These are phyloP conservation scores for Rhagonycha lutea DNA, from an alignment of 2,888 invertebrate genomes.

Conservation along the genomic window DNA sequence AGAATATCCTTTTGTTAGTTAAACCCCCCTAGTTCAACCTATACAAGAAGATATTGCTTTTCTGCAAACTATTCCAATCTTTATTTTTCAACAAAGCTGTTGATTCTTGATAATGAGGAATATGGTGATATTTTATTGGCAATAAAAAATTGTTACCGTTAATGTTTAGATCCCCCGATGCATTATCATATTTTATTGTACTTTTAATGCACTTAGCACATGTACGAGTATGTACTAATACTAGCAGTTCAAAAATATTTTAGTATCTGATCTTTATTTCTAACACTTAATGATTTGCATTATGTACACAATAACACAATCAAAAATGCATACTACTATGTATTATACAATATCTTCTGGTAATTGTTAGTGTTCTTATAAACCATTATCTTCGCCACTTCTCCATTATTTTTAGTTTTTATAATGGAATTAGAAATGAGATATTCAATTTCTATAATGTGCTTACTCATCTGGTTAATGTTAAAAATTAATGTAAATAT, in stretches of 20 bases:
- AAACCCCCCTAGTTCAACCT: background rate
- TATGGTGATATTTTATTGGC: background rate
- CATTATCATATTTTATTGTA: background rate
- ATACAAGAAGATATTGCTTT: background rate
- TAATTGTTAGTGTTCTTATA: background rate
- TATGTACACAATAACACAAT: background rate
- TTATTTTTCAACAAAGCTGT: background rate
- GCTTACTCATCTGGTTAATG: background rate
- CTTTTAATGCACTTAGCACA: too few species aligned
- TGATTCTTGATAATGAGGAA: background rate
- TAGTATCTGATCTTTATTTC: background rate
- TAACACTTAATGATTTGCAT: background rate
- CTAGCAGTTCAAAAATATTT: background rate
- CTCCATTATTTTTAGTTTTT: background rate
- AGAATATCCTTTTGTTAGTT: background rate
- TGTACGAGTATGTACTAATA: too few species aligned
- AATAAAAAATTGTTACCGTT: background rate
- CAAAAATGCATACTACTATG: background rate
- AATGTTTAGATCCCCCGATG: background rate
- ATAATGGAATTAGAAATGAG: background rate
- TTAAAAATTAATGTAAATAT: background rate
- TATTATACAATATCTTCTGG: background rate
- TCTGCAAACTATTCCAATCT: background rate
- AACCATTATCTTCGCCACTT: background rate
- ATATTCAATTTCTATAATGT: background rate